Evolutionary conservation across 2,797 vertebrate genomes (phyloP), one percentile per base, ranked within the genome.

Genomic region (Manis javanica): DNA sequence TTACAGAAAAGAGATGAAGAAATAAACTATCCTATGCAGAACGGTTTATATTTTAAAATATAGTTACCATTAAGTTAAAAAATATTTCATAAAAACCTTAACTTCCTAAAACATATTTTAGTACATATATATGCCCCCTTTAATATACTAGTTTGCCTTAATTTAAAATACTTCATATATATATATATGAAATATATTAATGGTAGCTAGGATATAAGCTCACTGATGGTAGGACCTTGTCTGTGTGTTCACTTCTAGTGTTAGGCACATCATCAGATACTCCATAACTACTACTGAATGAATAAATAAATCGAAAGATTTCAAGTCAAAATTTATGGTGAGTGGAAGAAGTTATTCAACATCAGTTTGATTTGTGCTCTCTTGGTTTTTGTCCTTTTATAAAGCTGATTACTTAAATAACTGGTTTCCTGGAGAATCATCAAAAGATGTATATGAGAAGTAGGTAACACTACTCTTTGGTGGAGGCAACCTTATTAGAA

Each of bases 351-450:
- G 24, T 81, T 77, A 69, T 19, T 69, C 34, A 42, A 71, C 3
- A 83, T 13, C 64, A 93, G 53, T 95, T 16, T 95, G 55, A 82
- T 59, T n/a, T 93, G 31, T 42, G n/a, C 13, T 91, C 5, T 46
- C 66, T 85, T 55, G 49, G 21, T 75, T 75, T 72, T 63, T 61
- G 12, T 87, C 19, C 23, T 34, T 91, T 42, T 31, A 90, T 85
- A 92, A 79, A 87, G 64, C 19, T 83, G 63, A 61, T 53, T 87
- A 92, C 34, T 85, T 46, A 95, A 93, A 57, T 75, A 93, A 93
- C 6, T 74, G 49, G 53, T 77, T 53, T 8, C 55, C 71, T 49
- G 46, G 26, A 96, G 31, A 88, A 87, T 87, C 79, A 78, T 26
- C 19, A 29, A 79, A 71, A 72, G n/a, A 49, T 26, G 26, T 24